These are phyloP conservation scores for Adineta ricciae DNA, from an alignment of 2,888 invertebrate genomes.

Conservation along the genomic window DNA sequence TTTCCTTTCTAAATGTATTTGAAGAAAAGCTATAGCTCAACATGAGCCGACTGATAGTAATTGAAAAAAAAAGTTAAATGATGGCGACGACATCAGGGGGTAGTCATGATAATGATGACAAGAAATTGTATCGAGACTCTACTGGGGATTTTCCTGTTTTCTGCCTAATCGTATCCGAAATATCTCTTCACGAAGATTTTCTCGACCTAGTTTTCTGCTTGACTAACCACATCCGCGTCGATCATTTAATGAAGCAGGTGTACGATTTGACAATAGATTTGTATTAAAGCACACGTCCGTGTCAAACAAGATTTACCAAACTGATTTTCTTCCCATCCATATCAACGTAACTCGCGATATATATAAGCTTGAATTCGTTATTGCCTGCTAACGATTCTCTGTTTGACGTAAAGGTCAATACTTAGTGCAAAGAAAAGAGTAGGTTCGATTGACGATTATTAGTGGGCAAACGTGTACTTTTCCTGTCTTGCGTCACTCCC, in stretches of 20 bases:
- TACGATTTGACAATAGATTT: neutral
- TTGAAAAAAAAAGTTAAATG: neutral
- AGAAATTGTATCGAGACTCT: neutral
- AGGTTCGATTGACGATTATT: neutral
- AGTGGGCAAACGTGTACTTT: neutral
- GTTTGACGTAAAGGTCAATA: neutral
- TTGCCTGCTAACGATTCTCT: neutral
- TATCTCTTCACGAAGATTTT: neutral
- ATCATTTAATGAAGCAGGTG: neutral
- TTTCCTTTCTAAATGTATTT: neutral
- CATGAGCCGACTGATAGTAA: neutral
- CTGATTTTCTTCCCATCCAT: too few relatives aligned
- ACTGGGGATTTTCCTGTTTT: neutral
- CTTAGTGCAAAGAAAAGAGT: neutral
- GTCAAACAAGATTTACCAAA: neutral
- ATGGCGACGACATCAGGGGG: neutral
- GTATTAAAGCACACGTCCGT: neutral
- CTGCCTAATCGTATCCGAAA: neutral
- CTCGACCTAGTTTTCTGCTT: neutral
- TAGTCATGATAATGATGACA: neutral
- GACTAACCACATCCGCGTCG: neutral
- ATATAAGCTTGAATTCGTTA: neutral
- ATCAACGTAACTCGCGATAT: neutral
- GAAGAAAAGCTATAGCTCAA: neutral
- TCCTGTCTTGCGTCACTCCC: neutral